A percentile compares a stretch with the other conserved stretches of the same genome.
Conservation (phyloP, 2,113 vertebrate genomes). For the human region DNA sequence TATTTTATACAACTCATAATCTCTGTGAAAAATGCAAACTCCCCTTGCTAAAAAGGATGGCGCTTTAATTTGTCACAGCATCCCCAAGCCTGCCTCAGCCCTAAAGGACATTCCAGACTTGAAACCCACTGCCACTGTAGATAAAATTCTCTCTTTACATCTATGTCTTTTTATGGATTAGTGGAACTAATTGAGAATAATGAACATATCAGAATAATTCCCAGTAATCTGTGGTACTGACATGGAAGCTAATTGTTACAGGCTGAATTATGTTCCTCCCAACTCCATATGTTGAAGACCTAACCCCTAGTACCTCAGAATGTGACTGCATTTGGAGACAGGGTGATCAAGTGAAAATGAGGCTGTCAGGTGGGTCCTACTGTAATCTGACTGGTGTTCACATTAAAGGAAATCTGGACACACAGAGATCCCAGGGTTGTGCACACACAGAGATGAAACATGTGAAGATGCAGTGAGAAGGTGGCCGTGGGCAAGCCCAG, state of each 20-base stretch:
- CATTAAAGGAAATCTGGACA: not conserved
- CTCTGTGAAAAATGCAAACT: not conserved
- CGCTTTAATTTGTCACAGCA: not conserved
- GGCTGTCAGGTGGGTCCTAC: not conserved
- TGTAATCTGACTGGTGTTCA: not conserved
- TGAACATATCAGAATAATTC: not conserved
- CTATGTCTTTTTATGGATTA: not conserved
- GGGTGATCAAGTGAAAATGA: not conserved
- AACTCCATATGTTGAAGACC: not conserved
- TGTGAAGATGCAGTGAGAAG: accelerated
- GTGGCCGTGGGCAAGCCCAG: not conserved
- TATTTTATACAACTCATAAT: not conserved
- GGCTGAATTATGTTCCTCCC: not conserved
- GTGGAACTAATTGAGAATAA: not conserved
- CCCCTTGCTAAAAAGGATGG: not conserved
- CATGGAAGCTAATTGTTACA: not conserved
- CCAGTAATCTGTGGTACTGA: not conserved
- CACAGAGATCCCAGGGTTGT: not conserved
- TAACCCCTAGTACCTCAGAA: not conserved
- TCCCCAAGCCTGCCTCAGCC: not conserved
- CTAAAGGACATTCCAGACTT: not conserved
- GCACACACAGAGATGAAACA: not conserved
- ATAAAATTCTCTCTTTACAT: not conserved
- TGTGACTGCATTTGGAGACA: not conserved
- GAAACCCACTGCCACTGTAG: not conserved